Percentiles rank a stretch among this genome's conserved stretches.
These are phyloP conservation scores for Palythoa grandis DNA, from an alignment of 92 coral and sea anemone genomes.

Conservation along the genomic window DNA sequence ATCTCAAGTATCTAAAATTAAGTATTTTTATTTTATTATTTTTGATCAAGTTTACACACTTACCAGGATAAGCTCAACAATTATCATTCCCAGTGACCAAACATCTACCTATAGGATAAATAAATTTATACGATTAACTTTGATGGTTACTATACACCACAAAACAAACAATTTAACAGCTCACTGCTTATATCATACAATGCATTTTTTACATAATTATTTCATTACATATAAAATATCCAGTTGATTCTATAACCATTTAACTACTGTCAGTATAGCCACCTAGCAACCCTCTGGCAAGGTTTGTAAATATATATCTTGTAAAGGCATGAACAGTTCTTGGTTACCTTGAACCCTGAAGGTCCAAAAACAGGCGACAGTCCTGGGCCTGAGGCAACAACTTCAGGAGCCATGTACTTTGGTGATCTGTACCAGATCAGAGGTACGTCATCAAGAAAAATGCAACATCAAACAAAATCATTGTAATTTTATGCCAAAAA, in stretches of 20 bases:
- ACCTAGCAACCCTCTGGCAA: too few species aligned
- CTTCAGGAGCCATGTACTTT: constrained; percentile 94
- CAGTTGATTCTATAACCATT: too few species aligned
- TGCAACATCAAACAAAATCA: too few species aligned
- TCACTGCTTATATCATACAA: too few species aligned
- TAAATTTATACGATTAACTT: not conserved
- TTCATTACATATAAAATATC: too few species aligned
- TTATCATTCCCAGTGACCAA: constrained; percentile 96
- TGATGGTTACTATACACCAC: not conserved
- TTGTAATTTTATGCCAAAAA: too few species aligned
- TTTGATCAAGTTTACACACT: not conserved
- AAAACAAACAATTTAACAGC: too few species aligned
- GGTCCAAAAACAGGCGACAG: constrained; percentile 84
- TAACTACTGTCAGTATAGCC: too few species aligned
- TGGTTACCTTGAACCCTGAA: constrained; percentile 84
- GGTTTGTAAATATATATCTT: too few species aligned
- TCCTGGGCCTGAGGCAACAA: constrained; percentile 79
- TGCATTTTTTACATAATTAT: too few species aligned
- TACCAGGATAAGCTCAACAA: constrained; percentile 80
- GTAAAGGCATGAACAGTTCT: too few species aligned
- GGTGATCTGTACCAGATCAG: constrained; percentile 68
- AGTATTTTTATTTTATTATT: not conserved
- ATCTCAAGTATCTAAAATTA: too few species aligned
- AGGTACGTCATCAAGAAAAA: not conserved
- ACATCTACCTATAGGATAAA: constrained; percentile 72